Evolutionary conservation across 1,140 invertebrate species (phyloP).

Genomic region (Drosophila eugracilis): DNA sequence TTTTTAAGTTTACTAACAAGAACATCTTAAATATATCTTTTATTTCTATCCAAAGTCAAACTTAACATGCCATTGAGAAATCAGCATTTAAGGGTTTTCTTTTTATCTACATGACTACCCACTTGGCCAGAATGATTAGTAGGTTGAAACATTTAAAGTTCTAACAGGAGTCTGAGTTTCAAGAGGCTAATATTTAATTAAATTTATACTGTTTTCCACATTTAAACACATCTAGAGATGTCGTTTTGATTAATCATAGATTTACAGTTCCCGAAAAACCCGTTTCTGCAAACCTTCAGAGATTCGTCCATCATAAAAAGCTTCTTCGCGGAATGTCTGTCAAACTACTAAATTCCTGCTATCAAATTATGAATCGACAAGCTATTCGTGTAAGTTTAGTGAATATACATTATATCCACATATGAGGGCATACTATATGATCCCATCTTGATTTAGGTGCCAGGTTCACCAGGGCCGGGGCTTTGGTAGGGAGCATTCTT

Average conservation of each 20-base stretch:
- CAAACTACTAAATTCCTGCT: background rate
- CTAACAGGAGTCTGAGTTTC: no score
- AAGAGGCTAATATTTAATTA: no score
- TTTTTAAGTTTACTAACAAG: no score
- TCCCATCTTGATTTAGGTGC: slow-evolving; percentile 34
- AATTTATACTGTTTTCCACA: no score
- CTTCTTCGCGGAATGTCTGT: background rate
- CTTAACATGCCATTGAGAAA: no score
- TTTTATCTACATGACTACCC: no score
- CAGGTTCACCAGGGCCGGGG: slow-evolving; percentile 24
- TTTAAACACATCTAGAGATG: no score
- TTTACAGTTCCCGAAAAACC: background rate
- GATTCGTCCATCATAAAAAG: background rate
- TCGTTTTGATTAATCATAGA: background rate
- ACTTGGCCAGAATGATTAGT: no score
- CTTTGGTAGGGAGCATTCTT: slow-evolving; percentile 23
- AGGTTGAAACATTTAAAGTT: no score
- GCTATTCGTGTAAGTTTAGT: slow-evolving; percentile 5
- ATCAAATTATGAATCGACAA: slow-evolving; percentile 24
- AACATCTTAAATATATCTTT: no score
- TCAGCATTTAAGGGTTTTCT: no score
- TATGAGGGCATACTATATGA: slow-evolving; percentile 15
- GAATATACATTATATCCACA: slow-evolving; percentile 19
- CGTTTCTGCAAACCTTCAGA: background rate
- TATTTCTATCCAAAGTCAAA: no score